phyloP scores from a whole-genome alignment of 2,113 vertebrate genomes.

The Tachysurus fulvidraco region DNA sequence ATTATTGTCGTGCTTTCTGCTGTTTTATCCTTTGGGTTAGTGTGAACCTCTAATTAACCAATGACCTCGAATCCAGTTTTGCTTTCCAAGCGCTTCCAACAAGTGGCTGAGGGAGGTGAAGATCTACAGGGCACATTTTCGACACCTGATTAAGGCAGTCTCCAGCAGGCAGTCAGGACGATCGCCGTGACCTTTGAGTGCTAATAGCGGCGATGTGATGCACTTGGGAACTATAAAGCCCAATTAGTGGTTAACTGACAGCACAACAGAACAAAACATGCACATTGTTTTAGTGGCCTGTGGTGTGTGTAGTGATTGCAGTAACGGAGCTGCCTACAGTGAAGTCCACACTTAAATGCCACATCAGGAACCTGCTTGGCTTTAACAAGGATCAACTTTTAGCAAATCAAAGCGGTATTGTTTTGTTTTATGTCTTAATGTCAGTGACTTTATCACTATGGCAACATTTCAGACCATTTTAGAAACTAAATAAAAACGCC shows the following conservation, averaged over 20 bases:
- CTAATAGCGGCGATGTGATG: constrained; percentile 10
- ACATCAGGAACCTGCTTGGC: not conserved
- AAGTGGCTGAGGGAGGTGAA: constrained; percentile 35
- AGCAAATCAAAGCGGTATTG: not conserved
- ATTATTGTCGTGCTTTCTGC: constrained; percentile 34
- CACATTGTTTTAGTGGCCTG: not conserved
- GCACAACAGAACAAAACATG: constrained; percentile 30
- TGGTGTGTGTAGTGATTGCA: not conserved
- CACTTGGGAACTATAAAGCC: constrained; percentile 27
- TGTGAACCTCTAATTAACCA: constrained; percentile 61
- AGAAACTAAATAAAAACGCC: not conserved
- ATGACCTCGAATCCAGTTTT: constrained; percentile 53
- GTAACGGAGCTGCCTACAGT: not conserved
- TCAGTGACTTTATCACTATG: not conserved
- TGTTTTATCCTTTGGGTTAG: constrained; percentile 52
- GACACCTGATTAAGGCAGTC: constrained; percentile 12
- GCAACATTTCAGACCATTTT: not conserved
- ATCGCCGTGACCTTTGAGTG: constrained; percentile 10
- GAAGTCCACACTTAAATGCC: constrained; percentile 2
- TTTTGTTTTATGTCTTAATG: not conserved
- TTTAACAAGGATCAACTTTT: not conserved
- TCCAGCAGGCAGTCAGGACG: not conserved
- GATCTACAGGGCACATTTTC: constrained; percentile 6
- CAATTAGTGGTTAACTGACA: constrained; percentile 23
- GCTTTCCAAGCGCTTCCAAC: constrained; percentile 49